Evolutionary conservation across 2,113 vertebrate species (phyloP).

Genomic region (Saimiri boliviensis): DNA sequence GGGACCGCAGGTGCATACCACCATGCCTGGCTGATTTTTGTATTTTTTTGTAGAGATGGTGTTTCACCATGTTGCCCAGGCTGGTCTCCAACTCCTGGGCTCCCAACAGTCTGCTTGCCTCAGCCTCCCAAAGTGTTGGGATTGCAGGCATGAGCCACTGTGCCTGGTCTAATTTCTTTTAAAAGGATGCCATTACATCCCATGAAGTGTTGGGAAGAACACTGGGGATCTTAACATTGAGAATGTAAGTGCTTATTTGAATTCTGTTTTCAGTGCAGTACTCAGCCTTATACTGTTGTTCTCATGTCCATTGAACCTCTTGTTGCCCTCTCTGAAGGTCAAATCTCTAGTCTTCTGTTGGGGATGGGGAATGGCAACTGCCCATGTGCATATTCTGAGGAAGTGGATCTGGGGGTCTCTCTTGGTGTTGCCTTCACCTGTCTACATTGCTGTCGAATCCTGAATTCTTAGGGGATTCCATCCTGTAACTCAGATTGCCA

Average conservation of each 20-base stretch:
- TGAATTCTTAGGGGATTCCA: not conserved
- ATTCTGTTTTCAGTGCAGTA: not conserved
- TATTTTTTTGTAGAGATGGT: too few species aligned
- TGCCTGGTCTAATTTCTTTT: not conserved
- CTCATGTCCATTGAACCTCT: not conserved
- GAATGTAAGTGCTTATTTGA: not conserved
- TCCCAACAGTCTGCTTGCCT: too few species aligned
- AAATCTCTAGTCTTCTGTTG: not conserved
- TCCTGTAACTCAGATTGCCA: not conserved
- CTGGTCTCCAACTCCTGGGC: too few species aligned
- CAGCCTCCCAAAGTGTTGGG: too few species aligned
- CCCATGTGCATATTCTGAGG: accelerated
- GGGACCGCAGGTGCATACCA: too few species aligned
- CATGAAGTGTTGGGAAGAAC: not conserved
- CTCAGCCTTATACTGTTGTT: not conserved
- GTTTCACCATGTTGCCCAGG: too few species aligned
- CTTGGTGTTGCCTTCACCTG: too few species aligned
- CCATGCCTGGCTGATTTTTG: too few species aligned
- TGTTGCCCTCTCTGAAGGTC: not conserved
- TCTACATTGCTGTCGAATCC: not conserved
- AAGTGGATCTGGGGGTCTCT: not conserved
- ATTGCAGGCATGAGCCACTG: too few species aligned
- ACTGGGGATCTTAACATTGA: not conserved
- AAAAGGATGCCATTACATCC: not conserved
- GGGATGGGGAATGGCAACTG: not conserved